Evolutionary conservation across 2,113 vertebrate genomes (phyloP), one percentile per base, ranked within the genome.

Genomic region (Formicarius rufipectus): DNA sequence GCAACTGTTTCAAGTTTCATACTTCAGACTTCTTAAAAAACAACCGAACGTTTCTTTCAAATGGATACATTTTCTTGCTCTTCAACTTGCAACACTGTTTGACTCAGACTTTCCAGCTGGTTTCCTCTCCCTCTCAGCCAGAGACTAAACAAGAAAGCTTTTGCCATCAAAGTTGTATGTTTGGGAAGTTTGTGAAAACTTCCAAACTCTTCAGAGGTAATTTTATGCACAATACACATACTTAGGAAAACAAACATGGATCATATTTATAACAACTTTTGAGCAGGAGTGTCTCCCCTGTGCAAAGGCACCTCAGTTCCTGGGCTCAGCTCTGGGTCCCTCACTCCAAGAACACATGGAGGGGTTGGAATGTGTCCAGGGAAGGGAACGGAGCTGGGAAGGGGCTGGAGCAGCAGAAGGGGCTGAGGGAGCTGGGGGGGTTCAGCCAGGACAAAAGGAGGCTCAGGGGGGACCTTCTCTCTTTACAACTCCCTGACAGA

Each of bases 191-290:
- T 56, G 18, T 25, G 31, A 60, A 59, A 73, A 49, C 1, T 86
- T 33, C 52, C 53, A n/a, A 66, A 55, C 11, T 40, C 33, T 17
- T 42, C 15, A 2, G 3, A 16, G 30, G 69, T 33, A 30, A 52
- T 68, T 80, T 93, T 22, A 63, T 9, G 33, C 4, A 7, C 53
- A 39, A 35, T 9, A 25, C 0, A 35, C 9, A 1, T 20, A 35
- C 66, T 71, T 37, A 53, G 2, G 4, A 49, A 30, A 52, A 80
- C 0, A 3, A 72, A 12, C 10, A 3, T 0, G 22, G 73, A 81
- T 30, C 16, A 0, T 3, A 28, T 6, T 60, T 21, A 30, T 4
- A 50, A 64, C 19, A 45, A 40, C 3, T 28, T 59, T 13, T 9
- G 30, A 64, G 55, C 13, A 4, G 16, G 12, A 53, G 14, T 4